A percentile compares a stretch with the other conserved stretches of the same genome.
phyloP scores from a whole-genome alignment of 2,888 invertebrate species.

The Plagodis pulveraria region DNA sequence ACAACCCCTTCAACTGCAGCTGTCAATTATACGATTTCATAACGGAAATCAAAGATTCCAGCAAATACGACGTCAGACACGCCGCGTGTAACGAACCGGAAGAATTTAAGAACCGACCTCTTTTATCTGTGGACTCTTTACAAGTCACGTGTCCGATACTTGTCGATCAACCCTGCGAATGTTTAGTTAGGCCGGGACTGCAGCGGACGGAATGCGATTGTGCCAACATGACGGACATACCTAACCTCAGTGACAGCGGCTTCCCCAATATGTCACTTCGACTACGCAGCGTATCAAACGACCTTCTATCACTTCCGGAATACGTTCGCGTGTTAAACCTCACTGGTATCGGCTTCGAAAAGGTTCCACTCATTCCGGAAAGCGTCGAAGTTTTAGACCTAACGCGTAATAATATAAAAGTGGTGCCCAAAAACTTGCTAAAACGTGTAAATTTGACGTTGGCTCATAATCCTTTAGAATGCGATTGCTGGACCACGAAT shows the following conservation, averaged over 20 bases:
- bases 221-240: not conserved
- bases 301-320: not conserved
- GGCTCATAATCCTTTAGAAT: constrained; percentile 40
- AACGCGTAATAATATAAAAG: constrained; percentile 28
- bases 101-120: not conserved
- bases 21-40: constrained; percentile 45
- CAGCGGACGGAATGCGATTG: constrained; percentile 3
- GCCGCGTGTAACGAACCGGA: not conserved
- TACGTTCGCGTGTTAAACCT: constrained; percentile 9
- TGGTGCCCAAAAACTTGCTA: constrained; percentile 21
- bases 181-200: not conserved
- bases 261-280: not conserved
- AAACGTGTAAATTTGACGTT: constrained; percentile 11
- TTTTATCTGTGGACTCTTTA: not conserved
- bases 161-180: not conserved
- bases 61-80: not conserved
- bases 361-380: constrained; percentile 1
- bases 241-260: constrained; percentile 23
- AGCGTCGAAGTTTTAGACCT: constrained; percentile 37
- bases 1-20: constrained; percentile 55
- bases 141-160: constrained; percentile 1
- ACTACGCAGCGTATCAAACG: not conserved
- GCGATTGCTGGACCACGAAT: constrained; percentile 36
- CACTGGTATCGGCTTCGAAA: constrained; percentile 1
- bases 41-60: not conserved